Evolutionary conservation across 2,113 vertebrate species (phyloP).

Genomic region (Electrona antarctica): DNA sequence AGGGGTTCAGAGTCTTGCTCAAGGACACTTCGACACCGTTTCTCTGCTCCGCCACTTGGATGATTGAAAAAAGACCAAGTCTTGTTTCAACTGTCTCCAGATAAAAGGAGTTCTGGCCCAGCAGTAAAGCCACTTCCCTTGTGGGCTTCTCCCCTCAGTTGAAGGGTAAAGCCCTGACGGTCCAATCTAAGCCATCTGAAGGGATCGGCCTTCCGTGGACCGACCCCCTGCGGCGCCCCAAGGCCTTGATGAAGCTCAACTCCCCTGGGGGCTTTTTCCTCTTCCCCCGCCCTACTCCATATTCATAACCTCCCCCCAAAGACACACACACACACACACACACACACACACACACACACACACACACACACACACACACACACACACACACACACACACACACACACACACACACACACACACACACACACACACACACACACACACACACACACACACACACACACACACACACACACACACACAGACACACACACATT

Average conservation of each 20-base stretch:
- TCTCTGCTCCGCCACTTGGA: background rate
- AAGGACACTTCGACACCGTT: too few species aligned
- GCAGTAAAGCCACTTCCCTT: background rate
- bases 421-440: too few species aligned
- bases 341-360: too few species aligned
- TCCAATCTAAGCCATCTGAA: background rate
- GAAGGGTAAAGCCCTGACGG: background rate
- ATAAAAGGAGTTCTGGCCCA: background rate
- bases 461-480: too few species aligned
- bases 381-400: too few species aligned
- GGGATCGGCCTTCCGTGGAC: background rate
- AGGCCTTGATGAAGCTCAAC: slow-evolving; percentile 1
- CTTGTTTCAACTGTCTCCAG: background rate
- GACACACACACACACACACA: too few species aligned
- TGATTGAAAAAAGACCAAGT: background rate
- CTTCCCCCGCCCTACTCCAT: slow-evolving; percentile 16
- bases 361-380: too few species aligned
- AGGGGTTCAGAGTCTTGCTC: too few species aligned
- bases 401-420: too few species aligned
- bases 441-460: too few species aligned
- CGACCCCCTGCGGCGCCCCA: background rate
- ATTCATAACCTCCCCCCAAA: slow-evolving; percentile 34
- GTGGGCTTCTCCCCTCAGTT: background rate
- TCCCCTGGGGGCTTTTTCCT: slow-evolving; percentile 1
- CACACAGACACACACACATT: too few species aligned